Percentiles rank a stretch among this genome's conserved stretches.
Conservation (phyloP, 2,113 vertebrate genomes). For the Eulemur macaco region DNA sequence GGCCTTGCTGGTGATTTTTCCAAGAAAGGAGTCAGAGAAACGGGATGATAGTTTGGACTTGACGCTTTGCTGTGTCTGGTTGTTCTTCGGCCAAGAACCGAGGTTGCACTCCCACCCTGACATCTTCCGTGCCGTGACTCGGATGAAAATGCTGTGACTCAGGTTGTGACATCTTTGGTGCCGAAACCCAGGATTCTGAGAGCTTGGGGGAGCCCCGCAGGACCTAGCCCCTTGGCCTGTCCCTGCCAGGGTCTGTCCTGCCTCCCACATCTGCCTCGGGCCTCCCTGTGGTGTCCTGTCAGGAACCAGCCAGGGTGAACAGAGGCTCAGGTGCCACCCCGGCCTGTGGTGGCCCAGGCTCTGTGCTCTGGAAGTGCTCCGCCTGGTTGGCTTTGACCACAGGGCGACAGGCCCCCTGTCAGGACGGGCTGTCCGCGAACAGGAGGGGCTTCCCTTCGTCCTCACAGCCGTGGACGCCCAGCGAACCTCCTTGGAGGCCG, state of each 20-base stretch:
- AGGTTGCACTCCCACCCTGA: no score
- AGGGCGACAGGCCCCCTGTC: not conserved
- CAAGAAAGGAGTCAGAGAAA: no score
- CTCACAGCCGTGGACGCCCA: accelerated
- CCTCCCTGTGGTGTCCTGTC: not conserved
- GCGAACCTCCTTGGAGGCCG: not conserved
- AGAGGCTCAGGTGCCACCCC: constrained; percentile 47
- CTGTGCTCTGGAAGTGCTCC: constrained; percentile 32
- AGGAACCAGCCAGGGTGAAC: constrained; percentile 60
- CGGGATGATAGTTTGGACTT: no score
- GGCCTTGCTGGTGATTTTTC: no score
- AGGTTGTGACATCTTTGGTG: no score
- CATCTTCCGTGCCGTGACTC: no score
- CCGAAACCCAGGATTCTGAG: no score
- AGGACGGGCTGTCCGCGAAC: not conserved
- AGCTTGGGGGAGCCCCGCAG: not conserved
- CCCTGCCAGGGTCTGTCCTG: not conserved
- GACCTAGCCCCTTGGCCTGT: not conserved
- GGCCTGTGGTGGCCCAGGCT: constrained; percentile 33
- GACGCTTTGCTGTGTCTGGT: no score
- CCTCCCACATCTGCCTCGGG: not conserved
- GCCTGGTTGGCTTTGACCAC: not conserved
- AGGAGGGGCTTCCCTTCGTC: not conserved
- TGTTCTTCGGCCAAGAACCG: no score
- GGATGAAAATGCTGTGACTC: no score